phyloP scores from a whole-genome alignment of 37 sponge, comb jelly and placozoan species.

The Petrosia ficiformis region DNA sequence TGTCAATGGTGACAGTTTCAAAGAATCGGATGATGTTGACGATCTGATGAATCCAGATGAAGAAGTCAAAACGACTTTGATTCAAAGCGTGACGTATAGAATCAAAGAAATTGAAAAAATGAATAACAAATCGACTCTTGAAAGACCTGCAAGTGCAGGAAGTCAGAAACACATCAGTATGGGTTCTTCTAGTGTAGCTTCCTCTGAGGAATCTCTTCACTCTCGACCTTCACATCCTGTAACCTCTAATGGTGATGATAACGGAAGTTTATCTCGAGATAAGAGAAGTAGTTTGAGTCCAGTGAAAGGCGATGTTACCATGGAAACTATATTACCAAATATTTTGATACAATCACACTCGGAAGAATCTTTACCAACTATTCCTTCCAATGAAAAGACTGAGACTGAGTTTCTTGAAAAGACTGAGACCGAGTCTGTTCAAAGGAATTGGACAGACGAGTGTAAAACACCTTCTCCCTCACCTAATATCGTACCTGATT shows the following conservation, averaged over 20 bases:
- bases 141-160: not conserved
- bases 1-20: not conserved
- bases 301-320: too few relatives aligned
- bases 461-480: not conserved
- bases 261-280: too few relatives aligned
- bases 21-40: not conserved
- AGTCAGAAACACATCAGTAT: too few relatives aligned
- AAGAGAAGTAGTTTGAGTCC: too few relatives aligned
- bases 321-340: too few relatives aligned
- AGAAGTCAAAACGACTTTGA: not conserved
- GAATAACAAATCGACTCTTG: not conserved
- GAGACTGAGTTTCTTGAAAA: not conserved
- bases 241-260: too few relatives aligned
- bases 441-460: not conserved
- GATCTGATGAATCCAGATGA: not conserved
- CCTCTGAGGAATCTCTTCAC: not conserved
- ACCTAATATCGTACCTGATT: too few relatives aligned
- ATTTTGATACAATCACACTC: not conserved
- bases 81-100: conserved; percentile 55
- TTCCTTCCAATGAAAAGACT: not conserved
- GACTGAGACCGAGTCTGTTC: not conserved
- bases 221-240: not conserved
- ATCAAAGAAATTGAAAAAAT: conserved; percentile 71
- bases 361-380: not conserved
- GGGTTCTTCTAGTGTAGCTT: not conserved